Evolutionary conservation across 2,888 invertebrate species (phyloP), one percentile per base, ranked within the genome.

Genomic region (Luperina testacea): DNA sequence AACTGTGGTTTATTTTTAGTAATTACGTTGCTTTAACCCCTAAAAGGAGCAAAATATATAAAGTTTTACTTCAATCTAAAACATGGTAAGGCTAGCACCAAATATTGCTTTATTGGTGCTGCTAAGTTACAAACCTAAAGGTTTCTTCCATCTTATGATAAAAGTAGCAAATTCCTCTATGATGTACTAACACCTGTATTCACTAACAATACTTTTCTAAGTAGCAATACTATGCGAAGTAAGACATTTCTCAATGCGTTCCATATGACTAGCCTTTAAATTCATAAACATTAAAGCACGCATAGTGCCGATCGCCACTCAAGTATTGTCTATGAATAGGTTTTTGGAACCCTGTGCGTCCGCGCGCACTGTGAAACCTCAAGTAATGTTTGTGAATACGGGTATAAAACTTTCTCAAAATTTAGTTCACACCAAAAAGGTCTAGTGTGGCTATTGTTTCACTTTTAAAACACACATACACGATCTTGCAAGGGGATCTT

Each of bases 401-500:
- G 51, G 17, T 51, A 51, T 32, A 51, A 67, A 67, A 57, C 17
- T 63, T 64, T 51, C 15, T 59, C 27, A 20, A 57, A 75, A 65
- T 13, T 64, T 80, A 53, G 11, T 20, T 24, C 1, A 27, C 32
- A 61, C 24, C 4, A 65, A 51, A 51, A 65, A n/a, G 42, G 38
- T 65, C 74, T 13, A 32, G 48, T 24, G 7, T 27, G n/a, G 20
- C 27, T 71, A n/a, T 57, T 69, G 74, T 82, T 77, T 69, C 45
- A 63, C 64, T 68, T 72, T 57, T 27, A 53, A 73, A 72, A 38
- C n/a, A 59, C 73, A 69, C 75, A 45, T 20, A 70, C 20, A 72
- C 57, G 59, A 72, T 82, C 38, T 42, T 61, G 72, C 72, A 72
- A 82, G 84, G 80, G 87, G 77, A 77, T 76, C 74, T 77, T 85